Conservation (phyloP, 2,888 invertebrate species). For the Lumbricus terrestris region DNA sequence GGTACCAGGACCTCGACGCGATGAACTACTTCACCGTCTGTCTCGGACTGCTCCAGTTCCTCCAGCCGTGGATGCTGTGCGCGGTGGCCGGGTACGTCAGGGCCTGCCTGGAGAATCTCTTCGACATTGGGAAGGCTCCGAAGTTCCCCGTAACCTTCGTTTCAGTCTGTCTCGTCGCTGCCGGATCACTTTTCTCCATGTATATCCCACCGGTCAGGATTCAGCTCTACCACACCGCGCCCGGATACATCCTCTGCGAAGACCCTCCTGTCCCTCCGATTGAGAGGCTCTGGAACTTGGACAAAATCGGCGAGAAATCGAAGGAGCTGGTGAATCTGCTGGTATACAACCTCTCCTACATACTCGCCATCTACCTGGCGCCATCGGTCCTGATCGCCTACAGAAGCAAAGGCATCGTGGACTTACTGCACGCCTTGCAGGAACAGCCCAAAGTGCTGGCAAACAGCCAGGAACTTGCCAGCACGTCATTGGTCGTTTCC, state of each 20-base stretch:
- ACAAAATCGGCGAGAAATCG: not conserved
- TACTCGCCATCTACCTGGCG: not conserved
- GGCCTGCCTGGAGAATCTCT: not conserved
- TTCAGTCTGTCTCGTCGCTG: not conserved
- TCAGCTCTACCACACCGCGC: not conserved
- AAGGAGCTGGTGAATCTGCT: not conserved
- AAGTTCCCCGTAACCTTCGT: not conserved
- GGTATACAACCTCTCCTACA: not conserved
- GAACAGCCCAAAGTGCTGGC: not conserved
- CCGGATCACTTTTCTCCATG: not conserved
- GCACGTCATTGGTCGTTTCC: not conserved
- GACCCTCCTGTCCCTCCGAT: not conserved
- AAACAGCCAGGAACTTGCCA: not conserved
- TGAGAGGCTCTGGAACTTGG: not conserved
- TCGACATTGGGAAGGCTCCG: not conserved
- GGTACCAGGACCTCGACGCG: not conserved
- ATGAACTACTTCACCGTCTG: not conserved
- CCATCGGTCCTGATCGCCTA: not conserved
- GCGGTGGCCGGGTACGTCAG: not conserved
- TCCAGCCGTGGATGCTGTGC: not conserved
- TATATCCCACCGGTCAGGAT: not conserved
- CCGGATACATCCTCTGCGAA: not conserved
- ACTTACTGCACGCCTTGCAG: not conserved
- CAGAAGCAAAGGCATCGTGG: not conserved
- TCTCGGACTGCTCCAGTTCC: not conserved